Evolutionary conservation across 2,113 vertebrate genomes (phyloP).

Genomic region (human (Homo sapiens)): GRCh38 chr3:49308001-49308500

Average conservation of each 20-base stretch:
- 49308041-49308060: background rate
- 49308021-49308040: background rate
- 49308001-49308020: no score
- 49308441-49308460: no score
- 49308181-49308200: background rate
- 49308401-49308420: no score
- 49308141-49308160: background rate
- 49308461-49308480: no score
- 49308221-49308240: background rate
- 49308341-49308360: no score
- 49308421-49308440: no score
- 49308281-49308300: background rate
- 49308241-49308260: background rate
- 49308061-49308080: background rate
- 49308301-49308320: background rate
- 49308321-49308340: no score
- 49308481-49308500: no score
- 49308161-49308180: background rate
- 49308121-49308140: background rate
- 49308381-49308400: no score
- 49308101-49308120: background rate
- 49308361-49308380: no score
- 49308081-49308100: background rate
- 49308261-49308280: background rate
- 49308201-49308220: background rate